These are phyloP conservation scores for Lithophane ornitopus DNA, from an alignment of 2,888 invertebrate genomes.

Conservation along the genomic window DNA sequence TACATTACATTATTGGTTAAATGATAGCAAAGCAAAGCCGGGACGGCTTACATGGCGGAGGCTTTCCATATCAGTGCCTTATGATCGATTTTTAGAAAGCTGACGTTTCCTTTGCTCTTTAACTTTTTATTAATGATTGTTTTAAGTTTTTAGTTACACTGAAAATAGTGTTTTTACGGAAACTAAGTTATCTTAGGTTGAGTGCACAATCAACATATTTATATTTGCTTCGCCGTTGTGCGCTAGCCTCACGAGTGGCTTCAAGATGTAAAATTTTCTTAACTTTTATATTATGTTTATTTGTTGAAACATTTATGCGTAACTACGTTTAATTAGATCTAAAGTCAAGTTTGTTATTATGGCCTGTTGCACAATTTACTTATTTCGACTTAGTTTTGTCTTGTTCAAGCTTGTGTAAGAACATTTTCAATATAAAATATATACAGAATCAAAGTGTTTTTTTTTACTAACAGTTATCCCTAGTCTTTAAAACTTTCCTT, in stretches of 20 bases:
- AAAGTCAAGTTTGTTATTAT: conserved; percentile 74
- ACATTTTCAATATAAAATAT: conserved; percentile 76
- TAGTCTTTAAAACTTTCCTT: not conserved
- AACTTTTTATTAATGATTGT: conserved; percentile 45
- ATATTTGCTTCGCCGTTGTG: conserved; percentile 55
- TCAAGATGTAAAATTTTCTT: conserved; percentile 64
- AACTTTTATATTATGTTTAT: conserved; percentile 61
- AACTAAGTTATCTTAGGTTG: conserved; percentile 63
- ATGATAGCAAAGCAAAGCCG: conserved; percentile 41
- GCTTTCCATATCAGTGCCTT: conserved; percentile 79
- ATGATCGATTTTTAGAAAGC: conserved; percentile 69
- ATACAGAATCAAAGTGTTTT: conserved; percentile 48
- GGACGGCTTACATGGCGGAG: conserved; percentile 50
- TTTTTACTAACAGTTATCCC: conserved; percentile 21
- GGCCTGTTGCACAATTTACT: conserved; percentile 84
- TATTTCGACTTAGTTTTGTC: conserved; percentile 78
- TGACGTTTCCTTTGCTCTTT: conserved; percentile 51
- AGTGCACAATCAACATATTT: conserved; percentile 60
- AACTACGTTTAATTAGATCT: conserved; percentile 68
- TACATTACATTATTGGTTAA: conserved; percentile 38
- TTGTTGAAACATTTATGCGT: conserved; percentile 77
- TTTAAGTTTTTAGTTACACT: conserved; percentile 61
- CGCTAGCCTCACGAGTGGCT: conserved; percentile 55
- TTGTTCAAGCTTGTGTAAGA: conserved; percentile 82
- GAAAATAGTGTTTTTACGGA: conserved; percentile 55